These are phyloP conservation scores for Cecidostiba fungosa DNA, from an alignment of 2,888 invertebrate species.

Conservation along the genomic window DNA sequence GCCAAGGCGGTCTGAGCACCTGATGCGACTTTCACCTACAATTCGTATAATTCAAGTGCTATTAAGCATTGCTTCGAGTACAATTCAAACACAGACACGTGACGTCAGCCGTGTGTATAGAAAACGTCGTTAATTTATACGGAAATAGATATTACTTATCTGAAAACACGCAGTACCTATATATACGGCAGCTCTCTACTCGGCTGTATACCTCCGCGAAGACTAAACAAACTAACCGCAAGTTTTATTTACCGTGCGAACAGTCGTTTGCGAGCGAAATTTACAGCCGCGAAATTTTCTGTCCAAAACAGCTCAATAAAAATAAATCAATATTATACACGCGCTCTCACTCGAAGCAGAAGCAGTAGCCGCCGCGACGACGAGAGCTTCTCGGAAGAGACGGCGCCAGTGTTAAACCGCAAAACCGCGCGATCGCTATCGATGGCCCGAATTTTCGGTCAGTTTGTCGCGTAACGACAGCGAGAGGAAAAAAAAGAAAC, in stretches of 20 bases:
- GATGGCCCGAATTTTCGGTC: conserved; percentile 28
- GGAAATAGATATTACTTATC: conserved; percentile 39
- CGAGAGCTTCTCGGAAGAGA: conserved; percentile 34
- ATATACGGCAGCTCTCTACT: too few relatives aligned
- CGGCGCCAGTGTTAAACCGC: conserved; percentile 54
- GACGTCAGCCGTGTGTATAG: conserved; percentile 31
- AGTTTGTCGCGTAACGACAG: neutral
- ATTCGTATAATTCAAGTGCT: conserved; percentile 50
- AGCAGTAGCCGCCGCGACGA: conserved; percentile 15
- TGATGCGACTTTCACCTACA: conserved; percentile 40
- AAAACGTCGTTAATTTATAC: conserved; percentile 43
- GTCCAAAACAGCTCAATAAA: conserved; percentile 46
- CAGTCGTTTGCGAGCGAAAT: too few relatives aligned
- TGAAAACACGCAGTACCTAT: too few relatives aligned
- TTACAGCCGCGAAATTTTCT: conserved; percentile 24
- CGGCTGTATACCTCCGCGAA: neutral
- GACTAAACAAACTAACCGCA: conserved; percentile 32
- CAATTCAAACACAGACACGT: conserved; percentile 9
- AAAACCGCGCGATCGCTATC: conserved; percentile 49
- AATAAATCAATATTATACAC: conserved; percentile 40
- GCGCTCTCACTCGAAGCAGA: neutral
- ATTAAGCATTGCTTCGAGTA: conserved; percentile 27
- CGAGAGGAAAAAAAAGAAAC: conserved; percentile 36
- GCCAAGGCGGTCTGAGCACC: neutral
- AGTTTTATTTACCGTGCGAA: conserved; percentile 48